Evolutionary conservation across 2,113 vertebrate genomes (phyloP).

Genomic region (Dasyornis broadbenti): DNA sequence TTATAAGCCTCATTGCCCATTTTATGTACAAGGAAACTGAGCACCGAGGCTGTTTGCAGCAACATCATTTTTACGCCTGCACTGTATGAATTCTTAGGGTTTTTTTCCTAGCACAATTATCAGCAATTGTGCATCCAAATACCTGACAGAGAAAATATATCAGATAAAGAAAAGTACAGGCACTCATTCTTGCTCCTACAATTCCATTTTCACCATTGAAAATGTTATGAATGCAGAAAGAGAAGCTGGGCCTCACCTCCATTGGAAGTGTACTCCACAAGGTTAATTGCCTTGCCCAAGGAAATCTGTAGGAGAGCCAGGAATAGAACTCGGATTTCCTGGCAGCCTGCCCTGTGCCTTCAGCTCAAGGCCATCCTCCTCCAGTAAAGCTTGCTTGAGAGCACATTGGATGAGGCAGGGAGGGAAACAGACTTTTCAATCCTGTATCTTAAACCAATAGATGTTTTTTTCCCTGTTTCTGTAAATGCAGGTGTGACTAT

Average conservation of each 20-base stretch:
- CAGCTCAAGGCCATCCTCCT: slow-evolving; percentile 50
- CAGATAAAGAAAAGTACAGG: neutral
- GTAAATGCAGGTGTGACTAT: neutral
- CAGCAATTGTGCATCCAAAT: neutral
- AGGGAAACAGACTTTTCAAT: neutral
- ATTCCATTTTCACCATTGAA: neutral
- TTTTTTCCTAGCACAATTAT: neutral
- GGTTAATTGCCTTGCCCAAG: slow-evolving; percentile 65
- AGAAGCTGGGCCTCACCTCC: slow-evolving; percentile 35
- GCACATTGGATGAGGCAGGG: neutral
- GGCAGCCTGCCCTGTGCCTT: slow-evolving; percentile 31
- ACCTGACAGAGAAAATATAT: neutral
- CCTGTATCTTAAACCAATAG: neutral
- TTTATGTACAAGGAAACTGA: neutral
- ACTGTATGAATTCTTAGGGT: neutral
- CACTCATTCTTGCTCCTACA: neutral
- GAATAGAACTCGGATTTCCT: slow-evolving; percentile 59
- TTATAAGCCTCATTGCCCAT: neutral
- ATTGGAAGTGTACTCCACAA: slow-evolving; percentile 41
- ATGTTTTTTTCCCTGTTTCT: neutral
- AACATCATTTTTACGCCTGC: neutral
- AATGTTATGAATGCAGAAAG: neutral
- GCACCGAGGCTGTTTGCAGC: neutral
- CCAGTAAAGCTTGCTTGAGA: neutral
- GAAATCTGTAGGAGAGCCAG: slow-evolving; percentile 60